Conservation (phyloP, 2,113 vertebrate species). For the Nipponia nippon region DNA sequence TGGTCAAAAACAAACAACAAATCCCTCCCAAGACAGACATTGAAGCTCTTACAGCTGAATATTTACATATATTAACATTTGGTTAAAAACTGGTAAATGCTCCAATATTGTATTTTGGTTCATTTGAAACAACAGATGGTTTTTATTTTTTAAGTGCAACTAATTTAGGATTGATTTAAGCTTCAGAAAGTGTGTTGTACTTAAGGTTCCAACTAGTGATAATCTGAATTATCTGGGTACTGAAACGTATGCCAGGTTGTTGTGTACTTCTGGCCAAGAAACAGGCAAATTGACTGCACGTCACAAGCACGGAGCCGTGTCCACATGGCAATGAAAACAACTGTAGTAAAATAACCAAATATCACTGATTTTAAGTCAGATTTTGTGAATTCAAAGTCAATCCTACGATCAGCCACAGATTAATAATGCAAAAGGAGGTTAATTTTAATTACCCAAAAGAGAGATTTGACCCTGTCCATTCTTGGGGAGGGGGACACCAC, state of each 20-base stretch:
- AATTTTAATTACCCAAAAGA: background rate
- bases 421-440: background rate
- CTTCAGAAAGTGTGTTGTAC: background rate
- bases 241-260: background rate
- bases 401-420: background rate
- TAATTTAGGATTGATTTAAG: background rate
- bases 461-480: background rate
- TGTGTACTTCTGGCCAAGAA: background rate
- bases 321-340: background rate
- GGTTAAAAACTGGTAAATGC: background rate
- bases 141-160: background rate
- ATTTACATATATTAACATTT: background rate
- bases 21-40: background rate
- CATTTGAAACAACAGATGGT: background rate
- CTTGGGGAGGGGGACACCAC: background rate
- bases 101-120: background rate
- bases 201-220: background rate
- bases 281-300: accelerated
- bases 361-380: background rate
- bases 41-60: background rate
- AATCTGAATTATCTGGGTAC: background rate
- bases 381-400: background rate
- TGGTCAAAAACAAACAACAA: background rate
- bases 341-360: background rate
- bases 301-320: accelerated